Conservation (phyloP, 2,888 invertebrate species). For the Caenorhabditis sp. region DNA sequence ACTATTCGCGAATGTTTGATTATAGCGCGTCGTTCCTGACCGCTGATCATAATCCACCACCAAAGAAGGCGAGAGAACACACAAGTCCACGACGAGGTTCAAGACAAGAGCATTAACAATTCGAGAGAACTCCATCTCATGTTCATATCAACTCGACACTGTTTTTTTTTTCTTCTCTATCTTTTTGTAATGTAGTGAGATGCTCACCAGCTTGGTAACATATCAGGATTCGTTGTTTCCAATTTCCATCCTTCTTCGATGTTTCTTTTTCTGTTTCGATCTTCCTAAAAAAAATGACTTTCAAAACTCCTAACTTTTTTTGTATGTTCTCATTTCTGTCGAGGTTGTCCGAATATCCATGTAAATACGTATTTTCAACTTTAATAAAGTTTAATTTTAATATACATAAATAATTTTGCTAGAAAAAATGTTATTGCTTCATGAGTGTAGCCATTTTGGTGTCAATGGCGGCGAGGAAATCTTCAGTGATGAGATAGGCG, state of each 20-base stretch:
- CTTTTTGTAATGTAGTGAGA: background rate
- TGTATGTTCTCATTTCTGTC: background rate
- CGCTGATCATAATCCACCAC: background rate
- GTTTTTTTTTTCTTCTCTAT: background rate
- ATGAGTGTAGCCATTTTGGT: conserved; percentile 76
- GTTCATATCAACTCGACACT: background rate
- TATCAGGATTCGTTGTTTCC: background rate
- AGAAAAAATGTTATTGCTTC: conserved; percentile 9
- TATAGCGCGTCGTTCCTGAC: background rate
- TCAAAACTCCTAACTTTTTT: too few species aligned
- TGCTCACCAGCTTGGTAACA: background rate
- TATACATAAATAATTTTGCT: background rate
- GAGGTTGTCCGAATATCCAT: background rate
- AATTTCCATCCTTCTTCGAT: background rate
- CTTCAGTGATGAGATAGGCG: conserved; percentile 82
- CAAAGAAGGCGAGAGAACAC: background rate
- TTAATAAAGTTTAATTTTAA: background rate
- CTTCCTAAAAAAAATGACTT: background rate
- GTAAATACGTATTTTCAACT: background rate
- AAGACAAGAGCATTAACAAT: background rate
- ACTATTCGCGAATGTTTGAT: background rate
- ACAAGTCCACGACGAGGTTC: background rate
- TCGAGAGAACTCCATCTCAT: background rate
- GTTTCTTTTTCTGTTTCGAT: background rate
- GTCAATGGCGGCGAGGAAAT: conserved; percentile 84